phyloP scores from a whole-genome alignment of 2,888 invertebrate genomes.

The Apocheima hispidaria region DNA sequence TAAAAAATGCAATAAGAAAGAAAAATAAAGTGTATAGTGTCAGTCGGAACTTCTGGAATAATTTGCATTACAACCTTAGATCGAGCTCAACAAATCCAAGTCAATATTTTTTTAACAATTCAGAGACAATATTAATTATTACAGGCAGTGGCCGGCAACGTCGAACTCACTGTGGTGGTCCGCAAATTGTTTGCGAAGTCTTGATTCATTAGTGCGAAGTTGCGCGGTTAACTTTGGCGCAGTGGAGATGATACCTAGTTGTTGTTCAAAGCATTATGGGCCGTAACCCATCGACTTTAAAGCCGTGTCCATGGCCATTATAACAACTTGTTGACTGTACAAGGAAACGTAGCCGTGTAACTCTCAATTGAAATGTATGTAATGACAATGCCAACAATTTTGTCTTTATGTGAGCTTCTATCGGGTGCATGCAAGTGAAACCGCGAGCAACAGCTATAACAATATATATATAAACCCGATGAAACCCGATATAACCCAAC shows the following conservation, averaged over 20 bases:
- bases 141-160: constrained; percentile 52
- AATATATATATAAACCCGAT: too few relatives aligned
- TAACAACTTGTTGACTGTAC: not conserved
- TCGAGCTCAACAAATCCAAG: constrained; percentile 10
- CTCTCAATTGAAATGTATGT: constrained; percentile 54
- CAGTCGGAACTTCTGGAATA: not conserved
- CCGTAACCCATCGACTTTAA: constrained; percentile 6
- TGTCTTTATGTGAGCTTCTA: too few relatives aligned
- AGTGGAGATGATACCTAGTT: constrained; percentile 36
- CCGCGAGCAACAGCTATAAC: too few relatives aligned
- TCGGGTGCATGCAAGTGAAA: too few relatives aligned
- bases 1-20: not conserved
- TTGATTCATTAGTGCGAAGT: constrained; percentile 71
- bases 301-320: not conserved
- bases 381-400: too few relatives aligned
- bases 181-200: constrained; percentile 71
- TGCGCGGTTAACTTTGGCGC: constrained; percentile 64
- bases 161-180: constrained; percentile 56
- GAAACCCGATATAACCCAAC: too few relatives aligned
- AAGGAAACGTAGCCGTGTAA: constrained; percentile 29
- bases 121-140: constrained; percentile 56
- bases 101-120: constrained; percentile 11
- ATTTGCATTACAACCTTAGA: constrained; percentile 10
- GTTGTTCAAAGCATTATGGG: constrained; percentile 1
- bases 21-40: not conserved